These are phyloP conservation scores for Euclidia mi DNA, from an alignment of 2,888 invertebrate species.

Conservation along the genomic window DNA sequence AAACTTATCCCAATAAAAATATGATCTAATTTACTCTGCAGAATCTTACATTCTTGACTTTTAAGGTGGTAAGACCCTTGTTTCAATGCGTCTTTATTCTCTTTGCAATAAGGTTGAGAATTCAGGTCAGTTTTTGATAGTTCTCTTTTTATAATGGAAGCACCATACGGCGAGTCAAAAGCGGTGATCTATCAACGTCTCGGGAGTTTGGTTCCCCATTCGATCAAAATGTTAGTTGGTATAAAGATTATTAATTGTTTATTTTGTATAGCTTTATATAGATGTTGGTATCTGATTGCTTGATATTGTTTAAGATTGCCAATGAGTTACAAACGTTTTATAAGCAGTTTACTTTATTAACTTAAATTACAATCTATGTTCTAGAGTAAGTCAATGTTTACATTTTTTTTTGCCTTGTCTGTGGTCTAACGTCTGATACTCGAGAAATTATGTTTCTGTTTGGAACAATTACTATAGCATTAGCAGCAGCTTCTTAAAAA, in stretches of 20 bases:
- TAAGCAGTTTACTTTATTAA: too few relatives aligned
- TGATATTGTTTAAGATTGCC: not conserved
- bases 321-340: not conserved
- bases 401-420: too few relatives aligned
- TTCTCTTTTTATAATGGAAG: conserved; percentile 39
- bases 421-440: too few relatives aligned
- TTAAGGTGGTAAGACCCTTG: not conserved
- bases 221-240: conserved; percentile 65
- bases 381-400: too few relatives aligned
- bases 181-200: conserved; percentile 67
- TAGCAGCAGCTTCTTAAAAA: too few relatives aligned
- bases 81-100: not conserved
- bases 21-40: conserved; percentile 18
- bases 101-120: conserved; percentile 14
- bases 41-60: not conserved
- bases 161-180: conserved; percentile 57
- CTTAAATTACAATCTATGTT: too few relatives aligned
- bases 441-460: too few relatives aligned
- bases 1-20: not conserved
- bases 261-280: conserved; percentile 28
- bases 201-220: conserved; percentile 58
- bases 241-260: conserved; percentile 68
- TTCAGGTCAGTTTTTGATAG: conserved; percentile 1
- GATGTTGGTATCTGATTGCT: conserved; percentile 20
- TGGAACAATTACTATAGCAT: too few relatives aligned